Evolutionary conservation across 2,888 invertebrate genomes (phyloP), one percentile per base, ranked within the genome.

Genomic region (Leptothorax acervorum): DNA sequence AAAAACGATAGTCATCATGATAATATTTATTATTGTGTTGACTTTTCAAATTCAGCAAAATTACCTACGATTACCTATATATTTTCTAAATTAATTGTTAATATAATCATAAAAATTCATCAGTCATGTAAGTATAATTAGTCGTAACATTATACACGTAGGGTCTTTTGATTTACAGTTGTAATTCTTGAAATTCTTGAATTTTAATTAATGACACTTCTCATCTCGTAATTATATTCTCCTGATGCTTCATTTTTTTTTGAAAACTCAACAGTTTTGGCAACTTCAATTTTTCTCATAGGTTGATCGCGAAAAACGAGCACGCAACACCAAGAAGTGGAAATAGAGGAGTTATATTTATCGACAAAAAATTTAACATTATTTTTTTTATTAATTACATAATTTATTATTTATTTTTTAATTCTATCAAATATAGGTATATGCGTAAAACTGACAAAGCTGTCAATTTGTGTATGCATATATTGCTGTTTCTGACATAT

Each of bases 101-200:
- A 53, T 51, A 23, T 23, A 63, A 39, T 42, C 4, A 35, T 15
- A 35, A 71, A 71, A 15, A 53, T 45, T 28, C 15, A 42, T 65
- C 28, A 28, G 3, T 65, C 42, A 35, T 42, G 63, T 42, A 63
- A 63, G 23, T 65, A 66, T 66, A 66, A 62, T 35, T 63, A 63
- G 4, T 42, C 23, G 1, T 65, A 65, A 8, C 23, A 11, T 63
- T 39, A 15, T 48, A 51, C 31, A 68, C 18, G 9, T 2, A n/a
- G 2, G 23, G 2, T 31, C 3, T 31, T 35, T 31, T 35, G 18
- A 51, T 53, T 53, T 70, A 6, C 11, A 51, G 51, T 35, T 51
- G 8, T 70, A 35, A 51, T 51, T 28, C 5, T 66, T 66, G 11
- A 5, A 66, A 66, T 23, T 23, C 23, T 23, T 23, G 23, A 23